phyloP scores from a whole-genome alignment of 2,888 invertebrate genomes.

The Chymomyza fuscimana region DNA sequence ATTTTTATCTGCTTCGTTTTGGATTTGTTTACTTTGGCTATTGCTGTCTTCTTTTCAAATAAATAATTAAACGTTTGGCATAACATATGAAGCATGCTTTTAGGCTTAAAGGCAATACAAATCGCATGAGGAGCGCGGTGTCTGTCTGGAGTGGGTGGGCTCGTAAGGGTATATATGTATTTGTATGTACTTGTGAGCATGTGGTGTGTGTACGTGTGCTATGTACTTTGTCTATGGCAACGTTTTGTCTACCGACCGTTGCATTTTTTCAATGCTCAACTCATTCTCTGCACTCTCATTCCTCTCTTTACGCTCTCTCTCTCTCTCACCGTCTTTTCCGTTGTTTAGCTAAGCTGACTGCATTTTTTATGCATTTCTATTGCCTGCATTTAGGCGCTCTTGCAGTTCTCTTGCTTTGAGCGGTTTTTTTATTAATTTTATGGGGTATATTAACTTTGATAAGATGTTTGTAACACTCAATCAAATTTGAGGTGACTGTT shows the following conservation, averaged over 20 bases:
- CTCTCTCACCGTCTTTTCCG: neutral
- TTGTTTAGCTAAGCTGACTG: slow-evolving; percentile 42
- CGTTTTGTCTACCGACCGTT: slow-evolving; percentile 51
- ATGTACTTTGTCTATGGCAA: slow-evolving; percentile 4
- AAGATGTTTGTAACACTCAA: neutral
- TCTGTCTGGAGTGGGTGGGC: neutral
- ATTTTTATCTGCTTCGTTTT: slow-evolving; percentile 9
- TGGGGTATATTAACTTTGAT: neutral
- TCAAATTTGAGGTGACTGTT: too few relatives aligned
- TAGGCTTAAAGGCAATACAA: slow-evolving; percentile 63
- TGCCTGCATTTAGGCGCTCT: slow-evolving; percentile 58
- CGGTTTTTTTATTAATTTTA: neutral
- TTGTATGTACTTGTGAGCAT: neutral
- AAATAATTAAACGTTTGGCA: slow-evolving; percentile 77
- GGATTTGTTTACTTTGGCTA: slow-evolving; percentile 14
- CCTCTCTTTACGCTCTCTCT: neutral
- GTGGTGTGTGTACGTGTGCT: neutral
- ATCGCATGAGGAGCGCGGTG: slow-evolving; percentile 2
- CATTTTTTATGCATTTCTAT: slow-evolving; percentile 22
- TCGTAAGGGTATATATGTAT: neutral
- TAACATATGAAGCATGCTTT: slow-evolving; percentile 75
- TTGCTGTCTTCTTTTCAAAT: slow-evolving; percentile 65
- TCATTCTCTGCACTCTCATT: neutral
- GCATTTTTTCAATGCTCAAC: slow-evolving; percentile 62
- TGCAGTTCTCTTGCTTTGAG: slow-evolving; percentile 47